A percentile compares a stretch with the other conserved stretches of the same genome.
Conservation (phyloP, 2,113 vertebrate genomes). For the Pontoporia blainvillei region DNA sequence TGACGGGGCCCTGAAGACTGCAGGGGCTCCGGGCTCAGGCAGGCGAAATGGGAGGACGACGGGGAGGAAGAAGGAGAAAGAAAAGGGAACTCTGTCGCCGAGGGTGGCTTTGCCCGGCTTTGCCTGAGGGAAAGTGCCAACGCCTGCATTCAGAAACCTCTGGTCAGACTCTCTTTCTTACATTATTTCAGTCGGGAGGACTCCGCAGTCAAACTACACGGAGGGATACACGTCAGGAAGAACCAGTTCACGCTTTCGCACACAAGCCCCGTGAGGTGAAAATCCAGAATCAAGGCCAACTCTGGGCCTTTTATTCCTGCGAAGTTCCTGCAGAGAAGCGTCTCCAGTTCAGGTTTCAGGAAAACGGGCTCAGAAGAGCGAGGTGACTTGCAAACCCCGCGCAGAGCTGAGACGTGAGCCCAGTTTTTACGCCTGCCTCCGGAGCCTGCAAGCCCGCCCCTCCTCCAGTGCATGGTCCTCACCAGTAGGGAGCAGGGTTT, state of each 20-base stretch:
- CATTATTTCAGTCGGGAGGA: background rate
- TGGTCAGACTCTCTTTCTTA: background rate
- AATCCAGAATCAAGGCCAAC: background rate
- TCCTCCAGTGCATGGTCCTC: too few relatives aligned
- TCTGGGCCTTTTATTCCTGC: background rate
- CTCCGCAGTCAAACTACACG: background rate
- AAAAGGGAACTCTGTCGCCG: background rate
- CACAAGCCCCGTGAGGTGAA: background rate
- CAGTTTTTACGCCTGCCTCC: background rate
- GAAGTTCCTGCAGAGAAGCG: background rate
- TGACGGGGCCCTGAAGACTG: too few relatives aligned
- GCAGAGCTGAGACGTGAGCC: background rate
- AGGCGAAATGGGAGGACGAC: too few relatives aligned
- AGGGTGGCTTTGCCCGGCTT: background rate
- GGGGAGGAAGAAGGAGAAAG: background rate
- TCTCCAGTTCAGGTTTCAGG: background rate
- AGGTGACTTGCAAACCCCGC: background rate
- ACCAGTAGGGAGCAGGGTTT: background rate
- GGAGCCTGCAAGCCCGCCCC: background rate
- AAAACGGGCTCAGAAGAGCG: background rate
- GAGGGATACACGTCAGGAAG: background rate
- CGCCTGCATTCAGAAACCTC: background rate
- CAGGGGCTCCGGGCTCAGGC: rapidly evolving
- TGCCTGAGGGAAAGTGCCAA: background rate
- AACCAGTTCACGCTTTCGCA: background rate